Evolutionary conservation across 2,888 invertebrate genomes (phyloP), one percentile per base, ranked within the genome.

Genomic region (Drosophila ustulata): DNA sequence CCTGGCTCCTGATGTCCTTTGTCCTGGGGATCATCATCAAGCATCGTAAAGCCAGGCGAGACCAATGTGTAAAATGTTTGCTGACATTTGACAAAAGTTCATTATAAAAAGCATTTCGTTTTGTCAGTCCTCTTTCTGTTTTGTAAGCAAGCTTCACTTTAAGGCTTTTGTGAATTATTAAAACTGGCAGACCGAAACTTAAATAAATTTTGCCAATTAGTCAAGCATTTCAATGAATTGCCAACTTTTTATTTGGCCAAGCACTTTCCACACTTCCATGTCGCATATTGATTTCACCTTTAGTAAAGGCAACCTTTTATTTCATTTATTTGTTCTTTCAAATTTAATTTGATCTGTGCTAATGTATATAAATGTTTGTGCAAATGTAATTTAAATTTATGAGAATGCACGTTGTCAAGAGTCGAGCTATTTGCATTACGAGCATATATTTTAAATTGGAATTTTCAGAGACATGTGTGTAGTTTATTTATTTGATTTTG

Each of bases 1-100:
- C 30, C 18, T 18, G 18, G 18, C 55, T 34, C 1, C 13, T 37
- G 32, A 39, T 39, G 30, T 47, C 34, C 62, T 68, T 50, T 66
- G 78, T 62, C 32, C 58, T 32, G 58, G 47, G 46, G 11, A 37
- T 28, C 55, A 34, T 34, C 70, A 51, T 34, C 51, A 37, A 53
- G 30, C 37, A 37, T n/a, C 37, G 37, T 37, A 75, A 68, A 57
- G 46, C 53, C 53, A 43, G 5, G 43, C 25, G 9, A 64, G 61
- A 51, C 46, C 45, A 28, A 28, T 58, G 65, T 71, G 64, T 65
- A 58, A 82, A 80, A 67, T 72, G 57, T 61, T 69, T 58, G 43
- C 81, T 64, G 66, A 64, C 76, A 73, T 66, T 79, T 85, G 71
- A 67, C 80, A 77, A 88, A 88, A 79, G 80, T 80, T 86, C 77